phyloP scores from a whole-genome alignment of 2,888 invertebrate species.

The Loripinus fragilis region DNA sequence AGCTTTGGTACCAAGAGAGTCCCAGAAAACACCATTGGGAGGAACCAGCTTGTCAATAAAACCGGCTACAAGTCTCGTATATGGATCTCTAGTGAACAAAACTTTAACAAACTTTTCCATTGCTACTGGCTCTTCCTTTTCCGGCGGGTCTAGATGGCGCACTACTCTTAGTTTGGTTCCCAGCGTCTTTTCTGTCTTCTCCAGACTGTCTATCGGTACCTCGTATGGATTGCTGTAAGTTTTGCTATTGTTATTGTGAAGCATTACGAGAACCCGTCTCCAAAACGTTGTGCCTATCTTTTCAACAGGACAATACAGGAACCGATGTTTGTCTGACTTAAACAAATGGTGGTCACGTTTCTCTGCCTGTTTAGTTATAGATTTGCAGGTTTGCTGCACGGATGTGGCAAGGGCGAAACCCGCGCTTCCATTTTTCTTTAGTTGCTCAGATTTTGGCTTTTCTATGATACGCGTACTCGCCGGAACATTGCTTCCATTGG shows the following conservation, averaged over 20 bases:
- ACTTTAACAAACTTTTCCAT: not conserved
- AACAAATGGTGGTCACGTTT: too few relatives aligned
- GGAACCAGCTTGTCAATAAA: slow-evolving; percentile 9
- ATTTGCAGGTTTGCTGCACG: too few relatives aligned
- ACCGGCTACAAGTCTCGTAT: not conserved
- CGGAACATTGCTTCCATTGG: too few relatives aligned
- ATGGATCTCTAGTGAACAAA: not conserved
- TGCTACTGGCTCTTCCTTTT: not conserved
- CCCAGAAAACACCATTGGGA: not conserved
- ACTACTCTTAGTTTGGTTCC: not conserved
- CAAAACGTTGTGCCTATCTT: not conserved
- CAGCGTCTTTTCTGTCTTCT: not conserved
- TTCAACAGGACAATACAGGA: slow-evolving; percentile 12
- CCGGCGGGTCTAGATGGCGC: not conserved
- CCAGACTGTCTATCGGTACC: not conserved
- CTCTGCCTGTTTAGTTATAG: too few relatives aligned
- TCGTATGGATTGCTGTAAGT: not conserved
- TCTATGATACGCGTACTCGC: too few relatives aligned
- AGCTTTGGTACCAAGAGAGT: not conserved
- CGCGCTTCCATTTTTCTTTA: too few relatives aligned
- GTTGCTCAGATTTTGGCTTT: too few relatives aligned
- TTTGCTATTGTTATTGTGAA: not conserved
- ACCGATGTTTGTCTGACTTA: not conserved
- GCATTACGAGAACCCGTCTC: not conserved
- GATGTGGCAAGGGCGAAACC: too few relatives aligned